Base-by-base conservation (phyloP, 1,140 invertebrate species). In the Brachionus angularis region DNA sequence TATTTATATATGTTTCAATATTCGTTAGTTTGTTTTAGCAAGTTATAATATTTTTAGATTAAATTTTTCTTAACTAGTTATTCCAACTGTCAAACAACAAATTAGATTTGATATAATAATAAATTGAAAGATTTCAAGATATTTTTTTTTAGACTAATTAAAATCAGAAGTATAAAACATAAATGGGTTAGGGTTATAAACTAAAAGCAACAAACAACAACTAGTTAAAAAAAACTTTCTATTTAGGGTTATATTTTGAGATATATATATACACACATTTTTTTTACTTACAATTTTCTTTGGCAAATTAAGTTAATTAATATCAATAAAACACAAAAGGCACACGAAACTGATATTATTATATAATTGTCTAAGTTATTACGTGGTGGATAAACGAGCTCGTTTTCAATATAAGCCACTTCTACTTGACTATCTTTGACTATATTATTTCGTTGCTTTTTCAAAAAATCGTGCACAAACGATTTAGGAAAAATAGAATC, bases 401-500 rank as follows among this genome's bases (percentile, higher is more conserved):
- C 27, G 16, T 67, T 27, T 25, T 67, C 62, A 4, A 67, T 12
- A n/a, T 47, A 67, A 21, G 62, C 62, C 33, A 67, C 27, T 47
- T 67, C 47, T 3, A 67, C 47, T 50, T 67, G 21, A 23, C 44
- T 33, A 47, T 67, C 23, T 31, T 50, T 47, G 8, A 67, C 62
- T 34, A 67, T 50, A 16, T 46, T 33, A 21, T 67, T 31, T 31
- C 62, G 62, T 18, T 46, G 31, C 33, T 34, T 27, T 47, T 31
- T 67, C 5, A 67, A 67, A 67, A 50, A 46, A 8, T 67, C 62
- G 46, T 44, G n/a, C n/a, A n/a, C n/a, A n/a, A n/a, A n/a, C n/a
- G n/a, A n/a, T n/a, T n/a, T n/a, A n/a, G n/a, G n/a, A n/a, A 29
- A 47, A 67, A 36, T 46, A 14, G 16, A n/a, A n/a, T n/a, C n/a